Percentiles rank a stretch among this genome's conserved stretches.
phyloP scores from a whole-genome alignment of 2,888 invertebrate species.

The Harpagoxenus sublaevis region DNA sequence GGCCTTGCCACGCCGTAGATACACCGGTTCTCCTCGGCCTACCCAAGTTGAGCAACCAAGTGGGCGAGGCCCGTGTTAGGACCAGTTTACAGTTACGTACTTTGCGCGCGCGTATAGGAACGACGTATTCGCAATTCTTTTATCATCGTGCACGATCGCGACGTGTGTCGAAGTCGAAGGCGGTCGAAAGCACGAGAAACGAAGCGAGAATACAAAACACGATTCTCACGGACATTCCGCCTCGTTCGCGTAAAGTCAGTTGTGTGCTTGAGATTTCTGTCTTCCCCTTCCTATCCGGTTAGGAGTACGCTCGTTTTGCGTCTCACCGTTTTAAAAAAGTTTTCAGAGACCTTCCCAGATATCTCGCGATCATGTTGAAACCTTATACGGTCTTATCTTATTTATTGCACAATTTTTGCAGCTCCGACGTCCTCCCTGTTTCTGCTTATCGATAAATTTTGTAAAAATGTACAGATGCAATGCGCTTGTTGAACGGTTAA shows the following conservation, averaged over 20 bases:
- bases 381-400: background rate
- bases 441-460: background rate
- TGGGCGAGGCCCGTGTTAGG: conserved; percentile 73
- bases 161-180: background rate
- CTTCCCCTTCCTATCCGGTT: background rate
- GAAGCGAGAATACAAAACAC: background rate
- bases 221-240: conserved; percentile 6
- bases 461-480: conserved; percentile 5
- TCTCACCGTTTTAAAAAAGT: background rate
- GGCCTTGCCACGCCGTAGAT: conserved; percentile 70
- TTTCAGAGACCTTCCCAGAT: background rate
- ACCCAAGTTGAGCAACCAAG: conserved; percentile 71
- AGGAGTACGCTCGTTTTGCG: background rate
- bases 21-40: conserved; percentile 74
- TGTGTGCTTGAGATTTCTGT: background rate
- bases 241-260: background rate
- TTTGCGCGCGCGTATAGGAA: conserved; percentile 37
- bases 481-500: background rate
- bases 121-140: conserved; percentile 27
- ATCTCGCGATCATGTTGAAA: conserved; percentile 10
- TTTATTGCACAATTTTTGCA: background rate
- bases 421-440: background rate
- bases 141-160: conserved; percentile 22
- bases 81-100: conserved; percentile 73
- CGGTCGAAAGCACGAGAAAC: conserved; percentile 13